Percentiles rank a stretch among this genome's conserved stretches.
Conservation (phyloP, 1,140 invertebrate species). For the Dendrolimus kikuchii region DNA sequence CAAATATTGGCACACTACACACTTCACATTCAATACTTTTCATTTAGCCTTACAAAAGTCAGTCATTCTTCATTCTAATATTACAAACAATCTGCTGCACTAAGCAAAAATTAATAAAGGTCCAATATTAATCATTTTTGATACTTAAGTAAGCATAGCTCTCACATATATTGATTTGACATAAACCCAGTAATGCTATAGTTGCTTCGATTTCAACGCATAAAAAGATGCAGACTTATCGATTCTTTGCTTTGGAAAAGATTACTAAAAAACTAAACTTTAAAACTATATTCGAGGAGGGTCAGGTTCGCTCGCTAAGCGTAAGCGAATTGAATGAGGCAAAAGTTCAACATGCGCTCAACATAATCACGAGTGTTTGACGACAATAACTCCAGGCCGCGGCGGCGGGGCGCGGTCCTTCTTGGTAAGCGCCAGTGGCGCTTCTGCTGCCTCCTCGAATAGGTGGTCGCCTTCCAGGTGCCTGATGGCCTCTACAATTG, state of each 20-base stretch:
- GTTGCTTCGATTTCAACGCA: constrained; percentile 42
- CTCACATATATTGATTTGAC: too few species aligned
- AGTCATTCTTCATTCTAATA: constrained; percentile 43
- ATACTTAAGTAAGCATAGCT: constrained; percentile 26
- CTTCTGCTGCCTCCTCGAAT: constrained; percentile 84
- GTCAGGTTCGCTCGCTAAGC: constrained; percentile 44
- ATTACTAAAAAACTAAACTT: constrained; percentile 64
- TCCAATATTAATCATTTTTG: constrained; percentile 53
- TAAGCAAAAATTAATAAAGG: constrained; percentile 45
- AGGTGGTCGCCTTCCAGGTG: constrained; percentile 96
- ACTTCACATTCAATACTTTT: constrained; percentile 27
- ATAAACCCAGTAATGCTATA: constrained; percentile 25
- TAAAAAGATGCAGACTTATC: constrained; percentile 68
- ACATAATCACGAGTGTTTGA: constrained; percentile 83
- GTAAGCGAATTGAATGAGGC: constrained; percentile 35
- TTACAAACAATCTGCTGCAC: constrained; percentile 24
- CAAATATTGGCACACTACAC: constrained; percentile 45
- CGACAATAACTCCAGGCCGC: constrained; percentile 89
- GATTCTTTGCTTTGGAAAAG: constrained; percentile 70
- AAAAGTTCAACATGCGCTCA: constrained; percentile 37
- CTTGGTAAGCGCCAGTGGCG: constrained; percentile 83
- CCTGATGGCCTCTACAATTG: constrained; percentile 97
- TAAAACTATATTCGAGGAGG: constrained; percentile 67
- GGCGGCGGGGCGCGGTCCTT: constrained; percentile 77
- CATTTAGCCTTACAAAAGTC: constrained; percentile 42